Base-by-base conservation (phyloP, 2,888 invertebrate species). In the Aleiodes leptofemur region DNA sequence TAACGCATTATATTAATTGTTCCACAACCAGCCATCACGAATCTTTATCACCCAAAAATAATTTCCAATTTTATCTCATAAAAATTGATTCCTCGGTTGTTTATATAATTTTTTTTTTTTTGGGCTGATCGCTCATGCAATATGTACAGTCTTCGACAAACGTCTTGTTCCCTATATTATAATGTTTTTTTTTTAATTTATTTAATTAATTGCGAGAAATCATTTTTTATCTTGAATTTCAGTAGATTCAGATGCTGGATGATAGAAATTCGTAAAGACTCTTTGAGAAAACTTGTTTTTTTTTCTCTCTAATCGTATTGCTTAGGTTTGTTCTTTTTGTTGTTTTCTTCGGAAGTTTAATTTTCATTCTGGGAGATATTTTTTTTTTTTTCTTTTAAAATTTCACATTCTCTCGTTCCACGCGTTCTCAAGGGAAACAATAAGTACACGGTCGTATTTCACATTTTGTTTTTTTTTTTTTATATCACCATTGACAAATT, bases 1-100 rank as follows among this genome's bases (percentile, higher is more conserved):
- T 87, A 87, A 87, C 85, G 84, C 85, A 84, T 83, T 79, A 80
- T 81, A 78, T 79, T 66, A 73, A 73, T 73, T 74, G 79, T 79
- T 79, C 80, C 81, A 78, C 81, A 78, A 78, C 73, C 77, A 77
- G 81, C 80, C 81, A 82, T 78, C 80, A 79, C 69, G 77, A 81
- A 74, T 73, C 50, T 73, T 43, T 70, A 61, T 53, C 51, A 43
- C 69, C 51, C 66, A 74, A 72, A 43, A 43, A 74, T 78, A 76
- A 78, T 73, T 70, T 74, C 51, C 38, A 73, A 77, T 75, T 43
- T 43, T 43, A 59, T 72, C 66, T 51, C 72, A 73, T 59, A 76
- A 76, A 78, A 78, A 77, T 78, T 79, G 80, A 79, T 77, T 76
- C 53, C 72, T 72, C 75, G 77, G 69, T 71, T 43, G 43, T 43